Evolutionary conservation across 2,113 vertebrate species (phyloP).

Genomic region (Cygnus atratus): DNA sequence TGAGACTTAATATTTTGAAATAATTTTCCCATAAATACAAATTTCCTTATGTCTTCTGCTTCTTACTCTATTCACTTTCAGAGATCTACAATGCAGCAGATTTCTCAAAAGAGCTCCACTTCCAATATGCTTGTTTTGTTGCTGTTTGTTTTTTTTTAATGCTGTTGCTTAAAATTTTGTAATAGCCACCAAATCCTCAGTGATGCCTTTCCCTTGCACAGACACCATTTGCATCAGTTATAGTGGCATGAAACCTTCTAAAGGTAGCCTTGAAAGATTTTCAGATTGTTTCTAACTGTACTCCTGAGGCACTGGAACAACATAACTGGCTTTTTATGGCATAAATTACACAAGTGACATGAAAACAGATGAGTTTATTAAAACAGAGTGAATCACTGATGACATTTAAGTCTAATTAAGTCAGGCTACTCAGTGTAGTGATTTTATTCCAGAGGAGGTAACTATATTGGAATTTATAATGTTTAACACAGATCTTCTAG

Average conservation of each 20-base stretch:
- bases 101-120: background rate
- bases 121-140: background rate
- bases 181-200: background rate
- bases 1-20: background rate
- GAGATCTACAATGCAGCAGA: background rate
- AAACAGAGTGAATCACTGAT: slow-evolving; percentile 60
- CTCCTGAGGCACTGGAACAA: background rate
- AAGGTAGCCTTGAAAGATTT: background rate
- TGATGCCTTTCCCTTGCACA: background rate
- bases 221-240: background rate
- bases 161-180: background rate
- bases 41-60: background rate
- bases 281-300: background rate
- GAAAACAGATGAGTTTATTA: slow-evolving; percentile 74
- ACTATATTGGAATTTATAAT: slow-evolving; percentile 50
- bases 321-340: slow-evolving; percentile 15
- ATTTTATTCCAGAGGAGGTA: slow-evolving; percentile 52
- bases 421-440: slow-evolving; percentile 54
- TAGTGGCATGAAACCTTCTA: background rate
- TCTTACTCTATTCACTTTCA: background rate
- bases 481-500: slow-evolving; percentile 41
- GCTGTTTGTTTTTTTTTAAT: background rate
- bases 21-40: background rate
- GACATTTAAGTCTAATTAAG: slow-evolving; percentile 72
- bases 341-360: slow-evolving; percentile 55